These are phyloP conservation scores for Trachops cirrhosus DNA, from an alignment of 2,797 vertebrate genomes.

Conservation along the genomic window DNA sequence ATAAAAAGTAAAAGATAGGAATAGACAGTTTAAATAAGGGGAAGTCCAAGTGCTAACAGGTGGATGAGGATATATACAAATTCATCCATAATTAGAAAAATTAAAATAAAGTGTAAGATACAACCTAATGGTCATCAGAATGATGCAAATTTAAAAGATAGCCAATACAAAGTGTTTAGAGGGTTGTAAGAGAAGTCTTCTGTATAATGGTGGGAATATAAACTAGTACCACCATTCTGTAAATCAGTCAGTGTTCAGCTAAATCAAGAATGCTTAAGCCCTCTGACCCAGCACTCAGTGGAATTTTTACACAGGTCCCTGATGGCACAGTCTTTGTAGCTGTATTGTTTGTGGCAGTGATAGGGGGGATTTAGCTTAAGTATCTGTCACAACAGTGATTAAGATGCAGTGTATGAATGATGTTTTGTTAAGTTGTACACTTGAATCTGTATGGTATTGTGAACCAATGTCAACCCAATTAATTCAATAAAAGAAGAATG, in stretches of 20 bases:
- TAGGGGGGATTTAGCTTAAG: background rate
- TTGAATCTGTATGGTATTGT: too few relatives aligned
- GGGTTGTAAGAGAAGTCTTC: background rate
- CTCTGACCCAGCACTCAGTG: background rate
- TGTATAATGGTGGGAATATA: background rate
- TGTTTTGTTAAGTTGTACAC: too few relatives aligned
- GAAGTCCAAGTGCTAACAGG: background rate
- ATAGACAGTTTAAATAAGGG: background rate
- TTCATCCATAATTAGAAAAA: background rate
- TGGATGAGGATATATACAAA: background rate
- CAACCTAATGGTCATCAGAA: background rate
- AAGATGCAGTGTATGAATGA: too few relatives aligned
- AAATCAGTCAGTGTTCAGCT: background rate
- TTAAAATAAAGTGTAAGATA: background rate
- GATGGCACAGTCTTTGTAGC: background rate
- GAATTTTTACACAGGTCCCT: background rate
- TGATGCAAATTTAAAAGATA: background rate
- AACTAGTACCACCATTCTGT: background rate
- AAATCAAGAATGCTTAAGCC: background rate
- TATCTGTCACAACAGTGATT: background rate
- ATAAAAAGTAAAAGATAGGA: constrained; percentile 20
- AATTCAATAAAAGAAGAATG: background rate
- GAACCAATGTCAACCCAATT: too few relatives aligned
- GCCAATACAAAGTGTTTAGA: background rate
- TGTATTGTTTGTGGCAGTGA: background rate